Conservation (phyloP, 2,113 vertebrate genomes). For the Dipodomys spectabilis region DNA sequence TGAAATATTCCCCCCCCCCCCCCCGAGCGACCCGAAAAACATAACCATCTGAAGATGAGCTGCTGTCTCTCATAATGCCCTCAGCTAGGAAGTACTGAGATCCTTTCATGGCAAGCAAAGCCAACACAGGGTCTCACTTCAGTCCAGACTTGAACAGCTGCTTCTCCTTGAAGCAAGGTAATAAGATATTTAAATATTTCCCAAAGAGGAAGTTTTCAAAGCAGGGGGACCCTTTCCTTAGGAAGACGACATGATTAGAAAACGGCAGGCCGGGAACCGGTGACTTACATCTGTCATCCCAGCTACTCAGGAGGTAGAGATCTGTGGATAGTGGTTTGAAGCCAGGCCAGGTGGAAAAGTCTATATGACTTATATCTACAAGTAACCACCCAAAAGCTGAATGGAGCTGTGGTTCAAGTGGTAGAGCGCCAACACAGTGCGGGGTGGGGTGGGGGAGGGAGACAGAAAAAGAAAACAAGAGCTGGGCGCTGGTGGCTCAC, state of each 20-base stretch:
- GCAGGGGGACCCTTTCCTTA: neutral
- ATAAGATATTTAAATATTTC: neutral
- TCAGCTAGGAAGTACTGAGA: neutral
- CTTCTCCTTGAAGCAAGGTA: constrained; percentile 4
- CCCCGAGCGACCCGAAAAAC: neutral
- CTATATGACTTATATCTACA: too few relatives aligned
- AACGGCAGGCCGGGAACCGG: too few relatives aligned
- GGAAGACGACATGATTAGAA: neutral
- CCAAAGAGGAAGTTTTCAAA: neutral
- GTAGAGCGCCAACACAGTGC: too few relatives aligned
- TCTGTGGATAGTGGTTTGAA: too few relatives aligned
- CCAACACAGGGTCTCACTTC: neutral
- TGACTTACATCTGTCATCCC: too few relatives aligned
- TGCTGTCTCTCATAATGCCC: neutral
- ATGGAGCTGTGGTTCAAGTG: too few relatives aligned
- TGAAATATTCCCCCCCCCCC: neutral
- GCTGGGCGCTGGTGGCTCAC: too few relatives aligned
- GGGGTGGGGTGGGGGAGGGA: too few relatives aligned
- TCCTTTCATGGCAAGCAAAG: neutral
- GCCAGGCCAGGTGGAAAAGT: too few relatives aligned
- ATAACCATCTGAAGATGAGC: fast-evolving
- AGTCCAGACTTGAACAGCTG: neutral
- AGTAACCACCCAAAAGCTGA: too few relatives aligned
- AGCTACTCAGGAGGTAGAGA: too few relatives aligned
- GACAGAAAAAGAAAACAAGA: too few relatives aligned